Conservation (phyloP, 2,797 vertebrate genomes). For the Rousettus madagascariensis region DNA sequence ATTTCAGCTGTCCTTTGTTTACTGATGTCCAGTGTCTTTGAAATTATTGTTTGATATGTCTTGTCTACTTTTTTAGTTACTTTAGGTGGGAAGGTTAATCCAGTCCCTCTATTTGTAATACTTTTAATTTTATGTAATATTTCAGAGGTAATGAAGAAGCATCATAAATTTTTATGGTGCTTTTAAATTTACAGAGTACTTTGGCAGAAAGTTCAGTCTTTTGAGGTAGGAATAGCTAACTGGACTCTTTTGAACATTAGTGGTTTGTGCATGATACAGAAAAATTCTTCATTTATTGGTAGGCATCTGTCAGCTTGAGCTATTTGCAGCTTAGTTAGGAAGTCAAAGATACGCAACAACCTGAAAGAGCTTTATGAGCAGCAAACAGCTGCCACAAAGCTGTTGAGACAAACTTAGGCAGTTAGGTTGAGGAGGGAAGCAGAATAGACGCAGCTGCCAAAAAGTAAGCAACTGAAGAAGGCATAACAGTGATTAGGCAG, state of each 20-base stretch:
- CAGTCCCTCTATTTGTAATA: neutral
- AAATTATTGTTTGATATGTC: neutral
- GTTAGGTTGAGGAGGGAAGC: neutral
- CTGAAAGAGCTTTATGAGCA: neutral
- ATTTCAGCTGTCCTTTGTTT: neutral
- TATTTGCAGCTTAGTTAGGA: neutral
- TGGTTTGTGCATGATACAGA: neutral
- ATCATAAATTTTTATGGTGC: neutral
- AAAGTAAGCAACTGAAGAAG: neutral
- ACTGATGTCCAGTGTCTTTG: neutral
- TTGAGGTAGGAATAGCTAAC: neutral
- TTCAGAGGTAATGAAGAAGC: neutral
- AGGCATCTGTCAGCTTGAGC: neutral
- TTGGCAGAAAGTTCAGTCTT: neutral
- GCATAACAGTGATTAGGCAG: neutral
- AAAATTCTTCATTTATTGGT: neutral
- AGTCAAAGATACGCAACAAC: neutral
- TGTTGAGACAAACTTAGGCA: neutral
- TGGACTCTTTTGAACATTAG: neutral
- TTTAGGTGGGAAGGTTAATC: neutral
- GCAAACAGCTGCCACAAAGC: neutral
- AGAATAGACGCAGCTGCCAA: neutral
- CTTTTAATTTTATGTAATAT: constrained; percentile 1
- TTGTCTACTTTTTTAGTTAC: neutral
- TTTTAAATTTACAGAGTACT: neutral